A percentile compares a stretch with the other conserved stretches of the same genome.
Conservation (phyloP, 2,888 invertebrate genomes). For the Dione juno region DNA sequence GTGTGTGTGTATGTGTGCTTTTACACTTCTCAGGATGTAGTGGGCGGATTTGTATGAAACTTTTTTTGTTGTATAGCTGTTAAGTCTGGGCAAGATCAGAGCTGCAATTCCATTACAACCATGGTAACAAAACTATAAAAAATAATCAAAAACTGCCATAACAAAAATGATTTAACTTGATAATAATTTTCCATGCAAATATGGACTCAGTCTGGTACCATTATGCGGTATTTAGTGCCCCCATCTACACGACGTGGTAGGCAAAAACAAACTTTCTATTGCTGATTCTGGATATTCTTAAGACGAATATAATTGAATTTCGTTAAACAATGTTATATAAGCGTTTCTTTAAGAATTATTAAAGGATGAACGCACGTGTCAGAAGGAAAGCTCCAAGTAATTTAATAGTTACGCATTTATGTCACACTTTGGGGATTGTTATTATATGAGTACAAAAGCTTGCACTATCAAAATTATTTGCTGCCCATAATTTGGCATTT, state of each 20-base stretch:
- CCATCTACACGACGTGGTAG: not conserved
- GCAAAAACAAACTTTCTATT: not conserved
- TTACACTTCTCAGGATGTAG: too few species aligned
- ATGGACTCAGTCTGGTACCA: too few species aligned
- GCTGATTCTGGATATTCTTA: not conserved
- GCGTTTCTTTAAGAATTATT: slow-evolving; percentile 4
- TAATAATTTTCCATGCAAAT: too few species aligned
- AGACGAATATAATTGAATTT: slow-evolving; percentile 1
- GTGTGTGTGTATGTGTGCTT: too few species aligned
- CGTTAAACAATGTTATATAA: slow-evolving; percentile 3
- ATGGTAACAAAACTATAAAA: too few species aligned
- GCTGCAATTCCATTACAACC: too few species aligned
- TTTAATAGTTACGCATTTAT: slow-evolving; percentile 18
- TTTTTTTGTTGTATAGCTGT: too few species aligned
- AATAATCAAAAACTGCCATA: too few species aligned
- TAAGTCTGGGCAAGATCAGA: too few species aligned
- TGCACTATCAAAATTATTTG: not conserved
- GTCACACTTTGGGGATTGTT: slow-evolving; percentile 7
- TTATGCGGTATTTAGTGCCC: too few species aligned
- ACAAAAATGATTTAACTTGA: too few species aligned
- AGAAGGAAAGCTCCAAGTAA: slow-evolving; percentile 15
- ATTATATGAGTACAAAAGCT: not conserved
- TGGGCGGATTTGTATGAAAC: too few species aligned
- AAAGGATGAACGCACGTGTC: slow-evolving; percentile 21
- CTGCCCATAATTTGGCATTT: not conserved